Conservation (phyloP, 2,113 vertebrate species). For the Atractosteus spatula region DNA sequence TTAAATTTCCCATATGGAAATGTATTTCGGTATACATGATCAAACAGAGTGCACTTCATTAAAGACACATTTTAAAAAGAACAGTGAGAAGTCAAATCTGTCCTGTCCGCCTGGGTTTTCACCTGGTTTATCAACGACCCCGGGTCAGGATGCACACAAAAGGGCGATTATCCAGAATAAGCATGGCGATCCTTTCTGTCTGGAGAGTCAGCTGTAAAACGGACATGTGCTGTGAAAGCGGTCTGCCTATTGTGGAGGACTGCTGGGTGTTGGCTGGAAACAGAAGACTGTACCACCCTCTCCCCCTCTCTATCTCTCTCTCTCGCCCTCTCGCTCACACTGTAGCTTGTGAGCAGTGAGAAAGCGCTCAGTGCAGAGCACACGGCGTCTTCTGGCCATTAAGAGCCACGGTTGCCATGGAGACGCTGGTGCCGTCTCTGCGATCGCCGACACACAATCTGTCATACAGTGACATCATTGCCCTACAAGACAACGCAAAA, state of each 20-base stretch:
- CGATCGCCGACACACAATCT: constrained; percentile 31
- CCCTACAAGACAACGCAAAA: constrained; percentile 31
- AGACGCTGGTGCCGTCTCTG: constrained; percentile 45
- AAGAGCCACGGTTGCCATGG: constrained; percentile 68
- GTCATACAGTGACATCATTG: constrained; percentile 64
- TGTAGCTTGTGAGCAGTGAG: constrained; percentile 18
- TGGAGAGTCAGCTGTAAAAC: background rate
- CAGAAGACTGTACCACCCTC: background rate
- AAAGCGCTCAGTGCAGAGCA: constrained; percentile 21
- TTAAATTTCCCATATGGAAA: too few species aligned
- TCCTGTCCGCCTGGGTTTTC: background rate
- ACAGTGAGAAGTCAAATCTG: background rate
- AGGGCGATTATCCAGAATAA: background rate
- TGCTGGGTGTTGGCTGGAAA: background rate
- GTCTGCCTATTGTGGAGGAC: background rate
- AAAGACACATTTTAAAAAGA: too few species aligned
- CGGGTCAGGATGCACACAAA: background rate
- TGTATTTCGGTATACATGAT: too few species aligned
- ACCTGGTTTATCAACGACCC: background rate
- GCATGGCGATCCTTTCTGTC: background rate
- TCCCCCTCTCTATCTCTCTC: background rate
- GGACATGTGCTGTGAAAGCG: constrained; percentile 6
- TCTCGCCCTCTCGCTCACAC: background rate
- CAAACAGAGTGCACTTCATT: too few species aligned
- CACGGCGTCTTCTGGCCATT: constrained; percentile 35